Base-by-base conservation (phyloP, 2,888 invertebrate species). In the Limulus polyphemus region DNA sequence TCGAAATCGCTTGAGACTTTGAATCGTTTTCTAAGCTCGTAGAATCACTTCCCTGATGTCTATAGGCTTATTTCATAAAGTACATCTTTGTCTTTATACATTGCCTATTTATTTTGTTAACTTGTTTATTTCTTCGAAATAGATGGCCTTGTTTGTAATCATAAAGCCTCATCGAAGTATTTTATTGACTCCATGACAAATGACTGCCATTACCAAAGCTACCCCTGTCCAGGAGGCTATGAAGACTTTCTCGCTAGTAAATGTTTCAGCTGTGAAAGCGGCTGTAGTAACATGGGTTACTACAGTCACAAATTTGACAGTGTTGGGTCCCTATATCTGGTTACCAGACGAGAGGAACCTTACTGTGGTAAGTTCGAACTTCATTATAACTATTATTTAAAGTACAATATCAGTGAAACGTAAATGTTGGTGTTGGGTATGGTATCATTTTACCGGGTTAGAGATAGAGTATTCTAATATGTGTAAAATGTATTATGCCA, bases 221-320 rank as follows among this genome's bases (percentile, higher is more conserved):
- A 32, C 46, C 54, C 54, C 0, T 59, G 59, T 55, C 16, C 2
- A 12, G 59, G 47, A 5, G 55, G 55, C 11, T 59, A 59, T 17
- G n/a, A 57, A 5, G 47, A 9, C 16, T 59, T 54, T 17, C 14
- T 47, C n/a, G 48, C 47, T 11, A 55, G 59, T 11, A 47, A 55
- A 12, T 59, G 59, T 47, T 47, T 55, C 47, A 1, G n/a, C 47
- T 58, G 58, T n/a, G 16, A 1, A 16, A 12, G 16, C 17, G 32
- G 16, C 11, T 59, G 59, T 13, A 55, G 59, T n/a, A 47, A 49
- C 5, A 59, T 59, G 59, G 59, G 59, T 13, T 55, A 55, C n/a
- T 2, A 47, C 17, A 55, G 55, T 11, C 17, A 55, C 16, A 13
- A 11, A 14, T n/a, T 11, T 13, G n/a, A 54, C 11, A 55, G 32